Evolutionary conservation across 2,797 vertebrate genomes (phyloP).

Genomic region (Periparus ater): DNA sequence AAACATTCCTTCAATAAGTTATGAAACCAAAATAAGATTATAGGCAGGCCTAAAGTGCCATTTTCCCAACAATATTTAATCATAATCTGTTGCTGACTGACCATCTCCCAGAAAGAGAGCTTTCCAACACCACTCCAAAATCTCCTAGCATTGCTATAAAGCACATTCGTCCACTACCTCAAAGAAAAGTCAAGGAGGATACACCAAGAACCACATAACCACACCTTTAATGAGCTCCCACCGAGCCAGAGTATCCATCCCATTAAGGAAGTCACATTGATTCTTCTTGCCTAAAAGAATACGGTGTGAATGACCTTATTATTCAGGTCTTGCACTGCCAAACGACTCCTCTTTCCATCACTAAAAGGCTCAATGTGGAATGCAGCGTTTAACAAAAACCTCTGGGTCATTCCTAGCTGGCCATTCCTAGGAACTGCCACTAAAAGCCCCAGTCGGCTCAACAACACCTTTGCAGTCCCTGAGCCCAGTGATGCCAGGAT

Average conservation of each 20-base stretch:
- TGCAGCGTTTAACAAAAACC: neutral
- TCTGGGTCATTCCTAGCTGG: neutral
- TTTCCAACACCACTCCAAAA: neutral
- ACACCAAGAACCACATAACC: neutral
- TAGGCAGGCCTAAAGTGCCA: neutral
- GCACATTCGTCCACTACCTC: neutral
- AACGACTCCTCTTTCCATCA: constrained; percentile 19
- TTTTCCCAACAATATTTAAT: neutral
- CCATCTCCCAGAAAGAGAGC: neutral
- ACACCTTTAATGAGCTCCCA: neutral
- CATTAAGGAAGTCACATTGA: neutral
- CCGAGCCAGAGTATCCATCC: neutral
- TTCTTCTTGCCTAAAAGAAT: neutral
- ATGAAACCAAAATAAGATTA: constrained; percentile 4
- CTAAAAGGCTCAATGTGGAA: neutral
- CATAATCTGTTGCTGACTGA: neutral
- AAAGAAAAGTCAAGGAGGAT: neutral
- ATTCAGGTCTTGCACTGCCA: neutral
- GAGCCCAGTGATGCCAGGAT: neutral
- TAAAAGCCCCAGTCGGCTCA: neutral
- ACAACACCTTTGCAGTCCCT: neutral
- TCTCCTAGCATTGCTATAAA: neutral
- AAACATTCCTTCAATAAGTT: neutral
- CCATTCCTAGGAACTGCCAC: neutral
- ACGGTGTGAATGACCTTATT: neutral